Base-by-base conservation (phyloP, 2,888 invertebrate genomes). In the Dolomedes plantarius region DNA sequence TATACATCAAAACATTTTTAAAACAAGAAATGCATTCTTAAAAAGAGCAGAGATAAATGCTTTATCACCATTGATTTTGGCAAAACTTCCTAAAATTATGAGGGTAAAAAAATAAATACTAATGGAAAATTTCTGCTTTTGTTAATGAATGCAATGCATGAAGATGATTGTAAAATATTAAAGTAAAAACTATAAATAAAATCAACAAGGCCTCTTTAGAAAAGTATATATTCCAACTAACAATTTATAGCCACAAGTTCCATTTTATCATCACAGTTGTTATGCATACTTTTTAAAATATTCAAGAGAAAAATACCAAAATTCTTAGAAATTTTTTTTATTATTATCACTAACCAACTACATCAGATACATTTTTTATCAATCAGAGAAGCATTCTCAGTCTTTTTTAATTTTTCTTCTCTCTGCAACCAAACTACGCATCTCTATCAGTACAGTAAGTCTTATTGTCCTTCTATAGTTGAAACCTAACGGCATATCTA, bases 401-500 rank as follows among this genome's bases (percentile, higher is more conserved):
- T 76, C 32, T 32, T 67, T 69, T 64, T 23, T 56, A 5, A 56
- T 56, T 56, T 56, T 23, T 56, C 56, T 23, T 56, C 41, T 16
- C 27, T 83, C 71, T 41, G 73, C 77, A 85, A 85, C 72, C 77
- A 85, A 77, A 64, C 83, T 85, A 85, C 77, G 31, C 83, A 77
- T 73, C 64, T 85, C 77, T 85, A 83, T 73, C 72, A 64, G 50
- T 77, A 77, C 83, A 77, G 72, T 71, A 68, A 71, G 36, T 76
- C 65, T 77, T 72, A 64, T 76, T 77, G 19, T 77, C 72, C 32
- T 64, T 67, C 77, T 85, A 77, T 56, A 73, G 31, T 77, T 77
- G 83, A 73, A 83, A 72, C 73, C 83, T 85, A 85, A 77, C 72
- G 77, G 83, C 83, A 77, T 67, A 82, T 78, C 83, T 85, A 85